Evolutionary conservation across 2,888 invertebrate species (phyloP), one percentile per base, ranked within the genome.

Genomic region (Cotesia congregata): DNA sequence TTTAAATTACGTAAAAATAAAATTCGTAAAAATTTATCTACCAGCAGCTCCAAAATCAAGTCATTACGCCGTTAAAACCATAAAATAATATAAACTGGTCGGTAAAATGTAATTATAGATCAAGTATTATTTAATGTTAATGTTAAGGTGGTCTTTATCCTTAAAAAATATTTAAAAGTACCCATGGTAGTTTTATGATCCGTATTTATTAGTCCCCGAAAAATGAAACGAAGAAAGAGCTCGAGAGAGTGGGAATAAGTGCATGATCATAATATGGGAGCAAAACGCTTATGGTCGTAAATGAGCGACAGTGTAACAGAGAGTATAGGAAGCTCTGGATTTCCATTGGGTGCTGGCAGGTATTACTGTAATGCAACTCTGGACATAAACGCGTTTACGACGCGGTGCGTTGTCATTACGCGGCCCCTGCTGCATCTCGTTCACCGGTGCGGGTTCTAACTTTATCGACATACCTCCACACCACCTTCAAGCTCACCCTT

Each of bases 321-420:
- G 39, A 20, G 83, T 83, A 76, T 78, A 85, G 84, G 85, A 84
- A 83, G 84, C 84, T 82, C 84, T 82, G 84, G 83, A 83, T 83
- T 83, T 85, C 83, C 83, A 83, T 79, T 83, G 83, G 84, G 82
- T 83, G 83, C 86, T 86, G 84, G 83, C 85, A 85, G 88, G 85
- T 88, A 88, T 87, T 88, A 88, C 88, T 87, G 86, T 88, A 88
- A 88, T 88, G 88, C 88, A 87, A 88, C 88, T 87, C 85, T 84
- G 88, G 83, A 87, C 89, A 88, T 89, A 89, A 89, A 89, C 88
- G 87, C 86, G 88, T 89, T 89, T 89, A 89, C 88, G 89, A 89
- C 87, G 86, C 87, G 85, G 88, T 88, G 87, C 88, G 88, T 89
- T 88, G 89, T 88, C 88, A 89, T 89, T 89, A 88, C 88, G 86